Evolutionary conservation across 2,888 invertebrate genomes (phyloP).

Genomic region (Toxonevra muliebris): DNA sequence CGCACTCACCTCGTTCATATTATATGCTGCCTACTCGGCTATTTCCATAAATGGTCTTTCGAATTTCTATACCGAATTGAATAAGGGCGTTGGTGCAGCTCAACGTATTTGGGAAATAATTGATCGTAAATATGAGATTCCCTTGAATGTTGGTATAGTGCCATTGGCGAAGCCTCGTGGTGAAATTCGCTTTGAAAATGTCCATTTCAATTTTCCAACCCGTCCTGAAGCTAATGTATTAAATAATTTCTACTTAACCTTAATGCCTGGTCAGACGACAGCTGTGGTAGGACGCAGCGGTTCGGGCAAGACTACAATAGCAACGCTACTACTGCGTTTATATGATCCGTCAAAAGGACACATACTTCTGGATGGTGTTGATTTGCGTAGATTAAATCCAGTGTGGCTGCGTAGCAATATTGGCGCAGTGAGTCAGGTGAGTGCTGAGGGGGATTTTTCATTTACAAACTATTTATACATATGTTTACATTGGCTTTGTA

Average conservation of each 20-base stretch:
- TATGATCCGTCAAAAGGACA: constrained; percentile 84
- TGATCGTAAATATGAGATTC: constrained; percentile 81
- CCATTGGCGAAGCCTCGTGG: constrained; percentile 65
- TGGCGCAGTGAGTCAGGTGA: constrained; percentile 84
- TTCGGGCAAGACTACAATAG: constrained; percentile 94
- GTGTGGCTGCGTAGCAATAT: constrained; percentile 86
- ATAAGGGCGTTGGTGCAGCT: constrained; percentile 92
- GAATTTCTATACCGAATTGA: constrained; percentile 92
- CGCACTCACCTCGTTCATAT: constrained; percentile 88
- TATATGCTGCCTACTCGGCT: constrained; percentile 94
- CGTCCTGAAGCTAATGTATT: constrained; percentile 71
- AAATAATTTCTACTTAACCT: constrained; percentile 72
- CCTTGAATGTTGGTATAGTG: constrained; percentile 67
- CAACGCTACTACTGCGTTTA: constrained; percentile 80
- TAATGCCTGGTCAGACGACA: constrained; percentile 76
- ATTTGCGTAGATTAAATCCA: constrained; percentile 81
- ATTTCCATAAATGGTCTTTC: constrained; percentile 90
- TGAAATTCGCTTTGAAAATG: constrained; percentile 77
- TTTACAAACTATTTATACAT: constrained; percentile 8
- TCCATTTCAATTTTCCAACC: constrained; percentile 79
- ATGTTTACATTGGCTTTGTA: constrained; percentile 15
- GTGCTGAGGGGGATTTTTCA: background rate
- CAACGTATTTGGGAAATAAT: constrained; percentile 89
- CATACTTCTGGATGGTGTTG: constrained; percentile 79
- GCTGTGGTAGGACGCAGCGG: constrained; percentile 91